phyloP scores from a whole-genome alignment of 2,113 vertebrate species.

The Elgaria multicarinata region DNA sequence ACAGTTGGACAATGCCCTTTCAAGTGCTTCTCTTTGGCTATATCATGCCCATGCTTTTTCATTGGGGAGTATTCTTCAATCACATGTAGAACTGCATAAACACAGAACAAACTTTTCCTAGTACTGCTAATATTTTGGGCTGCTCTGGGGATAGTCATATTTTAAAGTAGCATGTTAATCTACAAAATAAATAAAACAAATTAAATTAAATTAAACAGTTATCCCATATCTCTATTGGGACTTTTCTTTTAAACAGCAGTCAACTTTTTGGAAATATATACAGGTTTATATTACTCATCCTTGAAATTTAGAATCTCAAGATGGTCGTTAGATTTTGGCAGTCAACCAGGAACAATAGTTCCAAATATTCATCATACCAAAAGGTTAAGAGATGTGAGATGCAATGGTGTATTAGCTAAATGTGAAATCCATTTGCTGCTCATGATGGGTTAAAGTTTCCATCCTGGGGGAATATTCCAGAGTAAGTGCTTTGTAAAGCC shows the following conservation, averaged over 20 bases:
- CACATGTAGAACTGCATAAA: constrained; percentile 1
- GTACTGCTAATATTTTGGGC: constrained; percentile 37
- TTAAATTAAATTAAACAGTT: constrained; percentile 21
- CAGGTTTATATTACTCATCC: constrained; percentile 63
- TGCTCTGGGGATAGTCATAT: not conserved
- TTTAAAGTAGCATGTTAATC: not conserved
- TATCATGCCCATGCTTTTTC: constrained; percentile 5
- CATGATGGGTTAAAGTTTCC: constrained; percentile 6
- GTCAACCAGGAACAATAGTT: constrained; percentile 74
- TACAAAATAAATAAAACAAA: not conserved
- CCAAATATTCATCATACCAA: constrained; percentile 72
- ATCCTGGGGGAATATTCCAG: not conserved
- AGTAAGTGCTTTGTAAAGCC: not conserved
- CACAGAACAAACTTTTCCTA: constrained; percentile 19
- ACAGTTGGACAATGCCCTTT: no score
- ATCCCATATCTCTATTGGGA: constrained; percentile 54
- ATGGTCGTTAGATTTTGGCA: constrained; percentile 73
- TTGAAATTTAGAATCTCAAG: constrained; percentile 71
- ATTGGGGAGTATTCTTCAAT: not conserved
- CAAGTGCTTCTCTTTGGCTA: not conserved
- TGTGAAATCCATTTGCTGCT: constrained; percentile 46
- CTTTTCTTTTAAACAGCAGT: constrained; percentile 53
- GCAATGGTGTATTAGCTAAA: constrained; percentile 70
- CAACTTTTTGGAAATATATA: constrained; percentile 54
- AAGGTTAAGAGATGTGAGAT: constrained; percentile 68